Percentiles rank a stretch among this genome's conserved stretches.
Evolutionary conservation across 2,888 invertebrate genomes (phyloP).

Genomic region (Plagodis pulveraria): DNA sequence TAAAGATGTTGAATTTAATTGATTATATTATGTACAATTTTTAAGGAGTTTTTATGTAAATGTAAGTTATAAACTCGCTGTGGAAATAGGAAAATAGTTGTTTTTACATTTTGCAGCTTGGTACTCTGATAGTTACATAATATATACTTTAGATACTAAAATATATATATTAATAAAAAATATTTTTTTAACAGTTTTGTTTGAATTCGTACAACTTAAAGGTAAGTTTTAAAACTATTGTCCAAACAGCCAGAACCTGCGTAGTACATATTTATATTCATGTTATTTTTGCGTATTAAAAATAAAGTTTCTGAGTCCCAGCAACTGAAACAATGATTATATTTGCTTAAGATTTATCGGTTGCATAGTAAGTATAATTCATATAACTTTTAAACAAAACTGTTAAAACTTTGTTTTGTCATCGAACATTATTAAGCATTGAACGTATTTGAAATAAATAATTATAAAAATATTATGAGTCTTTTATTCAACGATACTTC

Average conservation of each 20-base stretch:
- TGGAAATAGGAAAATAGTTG: constrained; percentile 30
- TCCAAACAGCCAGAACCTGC: too few species aligned
- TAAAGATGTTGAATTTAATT: too few species aligned
- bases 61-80: not conserved
- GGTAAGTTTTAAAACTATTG: too few species aligned
- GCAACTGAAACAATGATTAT: not conserved
- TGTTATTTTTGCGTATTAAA: not conserved
- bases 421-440: constrained; percentile 27
- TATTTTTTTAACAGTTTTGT: not conserved
- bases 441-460: constrained; percentile 55
- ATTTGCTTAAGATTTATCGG: too few species aligned
- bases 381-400: too few species aligned
- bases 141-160: too few species aligned
- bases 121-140: not conserved
- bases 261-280: too few species aligned
- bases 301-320: not conserved
- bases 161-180: not conserved
- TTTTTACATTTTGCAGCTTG: constrained; percentile 45
- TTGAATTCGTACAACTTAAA: not conserved
- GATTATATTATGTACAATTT: too few species aligned
- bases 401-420: constrained; percentile 16
- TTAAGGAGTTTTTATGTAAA: too few species aligned
- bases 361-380: too few species aligned
- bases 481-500: constrained; percentile 23
- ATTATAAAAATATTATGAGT: constrained; percentile 46